A percentile compares a stretch with the other conserved stretches of the same genome.
These are phyloP conservation scores for Flabesymbios commensalis DNA, from an alignment of 2,888 invertebrate genomes.

Conservation along the genomic window DNA sequence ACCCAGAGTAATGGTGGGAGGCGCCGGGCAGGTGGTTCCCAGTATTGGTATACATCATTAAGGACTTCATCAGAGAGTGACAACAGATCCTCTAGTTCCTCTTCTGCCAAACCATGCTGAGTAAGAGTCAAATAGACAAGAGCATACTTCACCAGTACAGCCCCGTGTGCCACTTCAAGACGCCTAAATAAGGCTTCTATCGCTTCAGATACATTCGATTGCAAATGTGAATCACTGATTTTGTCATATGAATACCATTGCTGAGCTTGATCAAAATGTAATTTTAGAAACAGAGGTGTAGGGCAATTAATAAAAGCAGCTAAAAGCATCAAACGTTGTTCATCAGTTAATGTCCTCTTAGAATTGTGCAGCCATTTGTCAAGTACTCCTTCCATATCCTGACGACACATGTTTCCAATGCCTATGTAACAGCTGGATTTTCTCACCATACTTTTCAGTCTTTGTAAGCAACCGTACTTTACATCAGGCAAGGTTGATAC, in stretches of 20 bases:
- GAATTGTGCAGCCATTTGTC: too few species aligned
- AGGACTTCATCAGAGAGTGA: constrained; percentile 51
- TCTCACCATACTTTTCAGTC: too few species aligned
- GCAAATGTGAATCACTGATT: constrained; percentile 31
- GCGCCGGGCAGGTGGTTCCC: constrained; percentile 53
- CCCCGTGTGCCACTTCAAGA: constrained; percentile 48
- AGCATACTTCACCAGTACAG: constrained; percentile 45
- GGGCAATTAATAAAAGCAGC: too few species aligned
- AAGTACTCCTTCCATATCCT: too few species aligned
- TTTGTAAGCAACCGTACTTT: constrained; percentile 16
- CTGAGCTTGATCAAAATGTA: constrained; percentile 49
- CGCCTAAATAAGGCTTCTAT: constrained; percentile 26
- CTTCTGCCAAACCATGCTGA: constrained; percentile 44
- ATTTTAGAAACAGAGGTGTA: constrained; percentile 47
- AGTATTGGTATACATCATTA: constrained; percentile 52
- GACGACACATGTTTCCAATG: too few species aligned
- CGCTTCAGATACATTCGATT: constrained; percentile 31
- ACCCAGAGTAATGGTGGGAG: constrained; percentile 53
- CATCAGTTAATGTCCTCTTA: too few species aligned
- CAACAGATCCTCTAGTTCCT: constrained; percentile 50
- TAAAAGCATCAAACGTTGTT: too few species aligned
- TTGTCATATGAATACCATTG: constrained; percentile 48
- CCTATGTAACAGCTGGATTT: too few species aligned
- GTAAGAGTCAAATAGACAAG: constrained; percentile 46
- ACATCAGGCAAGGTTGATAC: constrained; percentile 46